Percentiles rank a stretch among this genome's conserved stretches.
Evolutionary conservation across 2,113 vertebrate genomes (phyloP).

Genomic region (Laticauda laticaudata): DNA sequence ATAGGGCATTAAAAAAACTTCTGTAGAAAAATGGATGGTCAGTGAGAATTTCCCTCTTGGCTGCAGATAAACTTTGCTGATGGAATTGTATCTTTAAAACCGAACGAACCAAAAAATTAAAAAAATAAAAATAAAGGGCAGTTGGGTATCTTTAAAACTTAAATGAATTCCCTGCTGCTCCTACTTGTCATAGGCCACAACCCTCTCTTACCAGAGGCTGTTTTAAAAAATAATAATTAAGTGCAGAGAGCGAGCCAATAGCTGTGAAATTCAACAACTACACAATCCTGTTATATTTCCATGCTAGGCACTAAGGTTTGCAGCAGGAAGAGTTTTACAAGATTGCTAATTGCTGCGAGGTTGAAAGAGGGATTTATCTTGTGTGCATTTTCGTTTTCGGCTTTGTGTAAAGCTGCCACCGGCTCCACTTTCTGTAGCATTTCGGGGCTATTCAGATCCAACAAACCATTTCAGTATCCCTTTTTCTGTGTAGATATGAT

Average conservation of each 20-base stretch:
- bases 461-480: not conserved
- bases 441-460: not conserved
- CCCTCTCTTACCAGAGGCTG: not conserved
- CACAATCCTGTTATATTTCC: not conserved
- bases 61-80: not conserved
- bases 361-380: not conserved
- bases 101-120: not conserved
- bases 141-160: not conserved
- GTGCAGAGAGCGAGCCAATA: not conserved
- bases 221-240: conserved; percentile 1
- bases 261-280: not conserved
- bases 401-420: not conserved
- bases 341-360: not conserved
- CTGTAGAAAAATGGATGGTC: not conserved
- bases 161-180: not conserved
- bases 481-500: not conserved
- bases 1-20: too few relatives aligned
- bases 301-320: not conserved
- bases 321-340: not conserved
- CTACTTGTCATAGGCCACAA: not conserved
- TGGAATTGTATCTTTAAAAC: not conserved
- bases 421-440: not conserved
- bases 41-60: not conserved
- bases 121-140: too few relatives aligned
- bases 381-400: not conserved